Evolutionary conservation across 2,797 vertebrate genomes (phyloP).

Genomic region (Anabas testudineus): DNA sequence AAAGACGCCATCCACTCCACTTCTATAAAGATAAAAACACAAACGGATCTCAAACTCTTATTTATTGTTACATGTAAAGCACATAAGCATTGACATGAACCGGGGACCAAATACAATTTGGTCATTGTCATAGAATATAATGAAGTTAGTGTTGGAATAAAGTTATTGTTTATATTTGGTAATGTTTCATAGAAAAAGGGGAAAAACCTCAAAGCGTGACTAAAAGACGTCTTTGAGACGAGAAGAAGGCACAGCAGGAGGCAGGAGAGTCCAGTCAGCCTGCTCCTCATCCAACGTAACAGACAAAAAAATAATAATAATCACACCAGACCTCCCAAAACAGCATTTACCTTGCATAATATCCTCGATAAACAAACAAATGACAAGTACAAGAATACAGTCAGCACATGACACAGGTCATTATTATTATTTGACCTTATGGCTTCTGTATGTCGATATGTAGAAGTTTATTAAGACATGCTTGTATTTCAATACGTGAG

Average conservation of each 20-base stretch:
- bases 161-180: slow-evolving; percentile 73
- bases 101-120: slow-evolving; percentile 86
- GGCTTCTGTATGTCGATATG: slow-evolving; percentile 69
- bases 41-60: slow-evolving; percentile 60
- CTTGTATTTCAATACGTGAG: slow-evolving; percentile 79
- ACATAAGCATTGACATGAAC: slow-evolving; percentile 76
- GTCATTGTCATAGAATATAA: slow-evolving; percentile 74
- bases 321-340: slow-evolving; percentile 49
- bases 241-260: slow-evolving; percentile 75
- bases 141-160: slow-evolving; percentile 75
- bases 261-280: slow-evolving; percentile 73
- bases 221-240: slow-evolving; percentile 63
- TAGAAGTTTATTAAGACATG: slow-evolving; percentile 66
- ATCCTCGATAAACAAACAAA: slow-evolving; percentile 64
- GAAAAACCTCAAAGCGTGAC: slow-evolving; percentile 64
- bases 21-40: slow-evolving; percentile 24
- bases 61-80: slow-evolving; percentile 83
- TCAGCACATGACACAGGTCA: slow-evolving; percentile 51
- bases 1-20: background rate
- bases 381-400: slow-evolving; percentile 68
- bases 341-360: slow-evolving; percentile 60
- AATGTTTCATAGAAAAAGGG: slow-evolving; percentile 72
- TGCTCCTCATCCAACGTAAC: slow-evolving; percentile 65
- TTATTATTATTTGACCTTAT: slow-evolving; percentile 50
- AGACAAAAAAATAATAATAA: slow-evolving; percentile 22